These are phyloP conservation scores for Amphiduros pacificus DNA, from an alignment of 2,888 invertebrate species.

Conservation along the genomic window DNA sequence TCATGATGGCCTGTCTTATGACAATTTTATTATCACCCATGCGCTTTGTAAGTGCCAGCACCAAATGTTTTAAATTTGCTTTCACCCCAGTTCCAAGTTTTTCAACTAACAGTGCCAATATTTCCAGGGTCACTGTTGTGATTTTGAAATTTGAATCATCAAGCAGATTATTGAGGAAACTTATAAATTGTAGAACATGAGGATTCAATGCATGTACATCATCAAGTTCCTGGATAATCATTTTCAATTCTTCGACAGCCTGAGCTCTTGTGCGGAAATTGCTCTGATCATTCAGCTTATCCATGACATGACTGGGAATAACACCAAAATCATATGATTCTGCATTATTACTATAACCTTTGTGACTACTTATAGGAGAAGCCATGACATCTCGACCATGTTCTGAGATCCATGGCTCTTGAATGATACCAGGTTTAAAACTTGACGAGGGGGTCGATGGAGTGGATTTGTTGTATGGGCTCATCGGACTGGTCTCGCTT, in stretches of 20 bases:
- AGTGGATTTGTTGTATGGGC: background rate
- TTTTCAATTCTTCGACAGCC: constrained; percentile 67
- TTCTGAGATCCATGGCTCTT: constrained; percentile 1
- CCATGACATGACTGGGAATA: constrained; percentile 59
- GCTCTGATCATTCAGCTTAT: constrained; percentile 62
- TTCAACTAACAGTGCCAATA: constrained; percentile 60
- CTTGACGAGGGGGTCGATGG: background rate
- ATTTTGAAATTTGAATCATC: constrained; percentile 68
- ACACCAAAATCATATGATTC: constrained; percentile 55
- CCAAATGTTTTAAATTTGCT: constrained; percentile 61
- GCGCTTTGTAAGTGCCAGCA: constrained; percentile 60
- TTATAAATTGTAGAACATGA: constrained; percentile 68
- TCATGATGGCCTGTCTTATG: constrained; percentile 62
- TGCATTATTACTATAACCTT: background rate
- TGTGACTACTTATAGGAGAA: background rate
- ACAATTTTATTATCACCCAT: constrained; percentile 63
- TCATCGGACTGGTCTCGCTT: background rate
- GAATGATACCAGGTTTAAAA: no score
- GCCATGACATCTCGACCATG: background rate
- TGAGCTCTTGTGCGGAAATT: constrained; percentile 66
- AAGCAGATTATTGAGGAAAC: constrained; percentile 65
- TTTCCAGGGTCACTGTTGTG: constrained; percentile 61
- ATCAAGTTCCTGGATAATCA: constrained; percentile 60
- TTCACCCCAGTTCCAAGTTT: constrained; percentile 57
- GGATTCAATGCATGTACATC: constrained; percentile 63